These are phyloP conservation scores for Theodoxus fluviatilis DNA, from an alignment of 2,888 invertebrate genomes.

Conservation along the genomic window DNA sequence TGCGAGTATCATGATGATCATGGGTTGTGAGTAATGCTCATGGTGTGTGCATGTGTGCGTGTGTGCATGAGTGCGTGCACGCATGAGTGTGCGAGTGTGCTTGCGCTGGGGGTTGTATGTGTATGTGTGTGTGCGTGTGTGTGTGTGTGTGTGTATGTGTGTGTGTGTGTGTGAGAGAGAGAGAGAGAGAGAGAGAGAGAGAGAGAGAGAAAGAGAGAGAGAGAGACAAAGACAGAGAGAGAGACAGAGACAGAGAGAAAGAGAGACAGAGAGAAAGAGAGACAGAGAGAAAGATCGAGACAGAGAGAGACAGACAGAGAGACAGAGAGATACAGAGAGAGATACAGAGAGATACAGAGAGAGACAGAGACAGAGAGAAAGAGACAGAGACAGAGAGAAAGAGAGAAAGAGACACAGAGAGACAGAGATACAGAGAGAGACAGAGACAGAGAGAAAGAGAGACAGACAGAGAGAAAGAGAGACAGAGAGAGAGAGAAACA, in stretches of 20 bases:
- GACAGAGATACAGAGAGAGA: too few species aligned
- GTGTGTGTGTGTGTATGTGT: slow-evolving; percentile 4
- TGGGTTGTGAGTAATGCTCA: not conserved
- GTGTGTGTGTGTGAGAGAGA: not conserved
- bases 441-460: too few species aligned
- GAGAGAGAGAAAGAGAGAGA: slow-evolving; percentile 14
- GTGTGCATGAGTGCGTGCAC: not conserved
- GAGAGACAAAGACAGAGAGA: slow-evolving; percentile 8
- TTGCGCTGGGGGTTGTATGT: not conserved
- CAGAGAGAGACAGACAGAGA: too few species aligned
- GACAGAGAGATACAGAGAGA: too few species aligned
- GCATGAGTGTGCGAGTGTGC: not conserved
- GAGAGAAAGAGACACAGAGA: too few species aligned
- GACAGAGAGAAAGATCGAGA: too few species aligned
- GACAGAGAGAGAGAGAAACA: too few species aligned
- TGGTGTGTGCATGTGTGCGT: not conserved
- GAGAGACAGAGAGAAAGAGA: not conserved
- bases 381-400: too few species aligned
- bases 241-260: not conserved
- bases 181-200: slow-evolving; percentile 1
- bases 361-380: too few species aligned
- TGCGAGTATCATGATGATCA: not conserved
- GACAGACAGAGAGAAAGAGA: too few species aligned
- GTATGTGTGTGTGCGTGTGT: not conserved
- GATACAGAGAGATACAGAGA: too few species aligned